Conservation (phyloP, 35 echinoderm and acorn worm species). For the Apostichopus japonicus region DNA sequence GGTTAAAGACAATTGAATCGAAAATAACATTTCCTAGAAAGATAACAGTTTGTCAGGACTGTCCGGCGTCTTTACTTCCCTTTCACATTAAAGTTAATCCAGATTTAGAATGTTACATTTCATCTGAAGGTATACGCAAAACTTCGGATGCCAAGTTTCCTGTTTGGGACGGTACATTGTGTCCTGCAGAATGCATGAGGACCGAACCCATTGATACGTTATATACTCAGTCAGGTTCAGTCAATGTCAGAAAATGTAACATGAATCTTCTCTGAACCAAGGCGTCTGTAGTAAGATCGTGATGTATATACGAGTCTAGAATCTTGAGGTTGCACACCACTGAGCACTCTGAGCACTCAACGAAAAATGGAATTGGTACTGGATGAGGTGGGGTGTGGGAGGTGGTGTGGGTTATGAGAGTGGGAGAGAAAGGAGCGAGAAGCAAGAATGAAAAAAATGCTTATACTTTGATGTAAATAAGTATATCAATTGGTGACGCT, state of each 20-base stretch:
- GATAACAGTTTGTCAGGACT: constrained; percentile 13
- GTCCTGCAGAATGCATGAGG: constrained; percentile 12
- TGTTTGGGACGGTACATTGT: constrained; percentile 25
- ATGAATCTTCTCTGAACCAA: too few species aligned
- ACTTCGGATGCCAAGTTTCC: not conserved
- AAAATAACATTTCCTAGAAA: not conserved
- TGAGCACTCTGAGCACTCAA: too few species aligned
- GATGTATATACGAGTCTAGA: too few species aligned
- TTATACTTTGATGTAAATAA: too few species aligned
- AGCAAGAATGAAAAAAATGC: too few species aligned
- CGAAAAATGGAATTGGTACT: too few species aligned
- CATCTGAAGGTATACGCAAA: not conserved
- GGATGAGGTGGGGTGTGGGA: too few species aligned
- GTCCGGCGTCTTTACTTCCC: constrained; percentile 8
- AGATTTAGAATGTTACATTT: not conserved
- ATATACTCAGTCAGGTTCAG: not conserved
- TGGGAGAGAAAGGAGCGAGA: too few species aligned
- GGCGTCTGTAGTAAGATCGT: too few species aligned
- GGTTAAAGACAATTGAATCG: constrained; percentile 4
- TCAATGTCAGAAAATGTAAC: not conserved
- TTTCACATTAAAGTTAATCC: constrained; percentile 11
- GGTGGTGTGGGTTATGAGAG: too few species aligned
- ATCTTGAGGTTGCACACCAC: too few species aligned
- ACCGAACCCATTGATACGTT: not conserved
- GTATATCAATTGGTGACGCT: too few species aligned